Evolutionary conservation across 1,140 invertebrate genomes (phyloP), one percentile per base, ranked within the genome.

Genomic region (Leguminivora glycinivorella): DNA sequence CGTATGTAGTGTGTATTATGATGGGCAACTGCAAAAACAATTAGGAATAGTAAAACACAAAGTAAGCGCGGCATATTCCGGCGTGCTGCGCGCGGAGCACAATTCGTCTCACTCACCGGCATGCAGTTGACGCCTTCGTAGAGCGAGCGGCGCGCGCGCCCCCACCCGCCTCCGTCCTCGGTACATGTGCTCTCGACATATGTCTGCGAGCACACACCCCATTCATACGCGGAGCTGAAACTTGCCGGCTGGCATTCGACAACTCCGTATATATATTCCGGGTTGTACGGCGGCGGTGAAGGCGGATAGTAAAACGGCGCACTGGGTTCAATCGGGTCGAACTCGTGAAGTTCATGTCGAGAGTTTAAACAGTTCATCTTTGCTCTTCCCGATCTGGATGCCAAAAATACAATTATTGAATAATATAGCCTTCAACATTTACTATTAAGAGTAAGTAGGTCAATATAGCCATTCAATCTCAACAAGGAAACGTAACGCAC

Each of bases 81-180:
- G 72, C 82, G 84, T 83, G 82, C 79, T 77, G 58, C 77, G 78
- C 75, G 75, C 68, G 76, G 77, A 79, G 81, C 82, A 79, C 79
- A 78, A 79, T 74, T 73, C 75, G 70, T 77, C 79, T 78, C 84
- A 88, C 87, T 89, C 87, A 91, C 89, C 84, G 85, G 79, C 79
- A 77, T 72, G 68, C 80, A 87, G 82, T 88, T 85, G 75, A 89
- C 86, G 77, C 87, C 87, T 80, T 89, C 87, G 75, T 88, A 89
- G 63, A 90, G 73, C 70, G 87, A 89, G 70, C 79, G 80, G 69
- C 85, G 71, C 58, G 19, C 24, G 72, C 66, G 83, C 74, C 79
- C 77, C 80, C 80, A 81, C 81, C 75, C 82, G 40, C 70, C 75
- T 69, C 76, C 72, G 69, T 83, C 79, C 66, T 80, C 75, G 66